phyloP scores from a whole-genome alignment of 2,797 vertebrate genomes.

The Galago senegalensis region DNA sequence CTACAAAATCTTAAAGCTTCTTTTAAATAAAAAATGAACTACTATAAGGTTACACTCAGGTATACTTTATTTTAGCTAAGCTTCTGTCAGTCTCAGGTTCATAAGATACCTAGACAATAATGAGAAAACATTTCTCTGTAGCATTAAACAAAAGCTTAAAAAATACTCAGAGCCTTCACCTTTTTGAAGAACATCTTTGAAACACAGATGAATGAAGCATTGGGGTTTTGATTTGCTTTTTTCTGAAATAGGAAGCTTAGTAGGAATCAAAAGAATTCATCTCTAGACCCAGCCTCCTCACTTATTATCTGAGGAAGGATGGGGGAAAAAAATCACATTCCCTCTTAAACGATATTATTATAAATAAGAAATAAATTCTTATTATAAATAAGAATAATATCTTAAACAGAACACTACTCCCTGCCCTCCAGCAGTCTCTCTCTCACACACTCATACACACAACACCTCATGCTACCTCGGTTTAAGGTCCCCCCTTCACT shows the following conservation, averaged over 20 bases:
- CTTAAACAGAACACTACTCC: not conserved
- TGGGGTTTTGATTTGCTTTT: not conserved
- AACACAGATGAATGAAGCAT: not conserved
- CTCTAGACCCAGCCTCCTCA: constrained; percentile 1
- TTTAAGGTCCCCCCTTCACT: not conserved
- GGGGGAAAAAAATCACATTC: not conserved
- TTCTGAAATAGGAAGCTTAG: not conserved
- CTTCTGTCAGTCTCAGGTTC: not conserved
- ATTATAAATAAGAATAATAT: not conserved
- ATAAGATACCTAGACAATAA: not conserved
- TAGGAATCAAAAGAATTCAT: constrained; percentile 39
- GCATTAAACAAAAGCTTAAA: constrained; percentile 44
- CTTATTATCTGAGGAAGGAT: not conserved
- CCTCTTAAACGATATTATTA: not conserved
- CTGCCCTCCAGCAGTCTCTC: not conserved
- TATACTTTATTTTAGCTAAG: not conserved
- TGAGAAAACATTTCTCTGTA: constrained; percentile 53
- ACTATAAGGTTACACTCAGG: not conserved
- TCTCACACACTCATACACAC: not conserved
- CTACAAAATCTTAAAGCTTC: constrained; percentile 16
- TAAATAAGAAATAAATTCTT: no score
- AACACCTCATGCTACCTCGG: not conserved
- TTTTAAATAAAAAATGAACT: constrained; percentile 36
- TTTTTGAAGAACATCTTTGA: not conserved
- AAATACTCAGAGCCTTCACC: not conserved